Percentiles rank a stretch among this genome's conserved stretches.
Conservation (phyloP, 2,888 invertebrate genomes). For the Caenorhabditis auriculariae region DNA sequence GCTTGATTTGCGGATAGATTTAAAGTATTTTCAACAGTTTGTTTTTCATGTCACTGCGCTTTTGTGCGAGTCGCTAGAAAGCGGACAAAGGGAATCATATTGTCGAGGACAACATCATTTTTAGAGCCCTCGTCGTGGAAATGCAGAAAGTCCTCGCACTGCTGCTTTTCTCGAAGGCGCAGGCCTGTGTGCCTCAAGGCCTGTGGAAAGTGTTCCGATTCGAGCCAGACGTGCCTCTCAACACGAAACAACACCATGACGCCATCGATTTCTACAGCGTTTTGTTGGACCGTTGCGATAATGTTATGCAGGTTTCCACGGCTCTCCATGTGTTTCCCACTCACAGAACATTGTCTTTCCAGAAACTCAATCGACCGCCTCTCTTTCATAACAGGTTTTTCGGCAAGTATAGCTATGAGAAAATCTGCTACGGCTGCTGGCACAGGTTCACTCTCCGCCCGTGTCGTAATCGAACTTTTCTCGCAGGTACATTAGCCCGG, state of each 20-base stretch:
- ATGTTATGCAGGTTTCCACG: constrained; percentile 67
- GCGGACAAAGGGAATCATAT: no score
- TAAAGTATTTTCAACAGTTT: no score
- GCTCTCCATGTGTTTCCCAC: no score
- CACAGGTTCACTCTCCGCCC: constrained; percentile 64
- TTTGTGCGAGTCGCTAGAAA: no score
- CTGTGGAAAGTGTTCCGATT: constrained; percentile 69
- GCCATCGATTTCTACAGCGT: constrained; percentile 69
- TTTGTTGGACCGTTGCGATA: constrained; percentile 68
- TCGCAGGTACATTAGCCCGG: constrained; percentile 27
- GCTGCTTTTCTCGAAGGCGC: constrained; percentile 67
- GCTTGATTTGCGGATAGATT: no score
- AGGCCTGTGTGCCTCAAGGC: constrained; percentile 67
- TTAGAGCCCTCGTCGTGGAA: constrained; percentile 64
- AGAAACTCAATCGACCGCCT: constrained; percentile 65
- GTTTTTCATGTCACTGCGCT: no score
- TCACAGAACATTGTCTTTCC: constrained; percentile 24
- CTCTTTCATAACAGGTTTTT: constrained; percentile 67
- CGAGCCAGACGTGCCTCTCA: constrained; percentile 68
- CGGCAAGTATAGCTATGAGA: constrained; percentile 69
- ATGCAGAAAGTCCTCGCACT: constrained; percentile 68
- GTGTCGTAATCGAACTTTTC: neutral
- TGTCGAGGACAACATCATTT: no score
- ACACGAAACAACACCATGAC: constrained; percentile 69
- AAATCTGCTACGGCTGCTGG: constrained; percentile 69